Percentiles rank a stretch among this genome's conserved stretches.
Evolutionary conservation across 2,888 invertebrate genomes (phyloP).

Genomic region (Nomada hirtipes): DNA sequence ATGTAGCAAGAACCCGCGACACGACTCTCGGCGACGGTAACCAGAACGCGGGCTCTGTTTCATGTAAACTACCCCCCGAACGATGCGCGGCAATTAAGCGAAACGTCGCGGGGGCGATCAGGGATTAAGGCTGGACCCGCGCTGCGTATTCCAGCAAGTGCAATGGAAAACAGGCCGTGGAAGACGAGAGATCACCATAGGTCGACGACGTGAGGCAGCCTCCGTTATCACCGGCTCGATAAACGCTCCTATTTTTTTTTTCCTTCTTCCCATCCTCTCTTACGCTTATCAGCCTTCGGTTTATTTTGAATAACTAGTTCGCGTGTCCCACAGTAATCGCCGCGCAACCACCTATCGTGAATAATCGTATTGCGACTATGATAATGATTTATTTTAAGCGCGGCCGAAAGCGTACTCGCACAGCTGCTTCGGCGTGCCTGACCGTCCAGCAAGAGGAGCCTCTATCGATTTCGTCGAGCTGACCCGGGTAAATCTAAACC

Average conservation of each 20-base stretch:
- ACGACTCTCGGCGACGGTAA: neutral
- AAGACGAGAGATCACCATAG: constrained; percentile 41
- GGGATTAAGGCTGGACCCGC: too few species aligned
- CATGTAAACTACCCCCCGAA: too few species aligned
- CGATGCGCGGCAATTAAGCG: too few species aligned
- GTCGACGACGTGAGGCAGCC: constrained; percentile 42
- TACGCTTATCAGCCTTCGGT: constrained; percentile 15
- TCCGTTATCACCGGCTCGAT: constrained; percentile 47
- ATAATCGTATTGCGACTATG: constrained; percentile 2
- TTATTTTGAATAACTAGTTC: constrained; percentile 36
- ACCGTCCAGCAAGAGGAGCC: constrained; percentile 37
- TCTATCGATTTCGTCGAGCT: constrained; percentile 57
- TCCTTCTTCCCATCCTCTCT: neutral
- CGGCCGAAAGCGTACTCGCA: neutral
- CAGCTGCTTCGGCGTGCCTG: neutral
- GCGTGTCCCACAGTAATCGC: constrained; percentile 14
- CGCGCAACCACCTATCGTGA: constrained; percentile 2
- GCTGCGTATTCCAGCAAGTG: neutral
- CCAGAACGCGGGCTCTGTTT: too few species aligned
- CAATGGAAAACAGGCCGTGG: constrained; percentile 5
- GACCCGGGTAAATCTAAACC: constrained; percentile 50
- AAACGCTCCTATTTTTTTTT: constrained; percentile 23
- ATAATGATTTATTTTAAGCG: constrained; percentile 3
- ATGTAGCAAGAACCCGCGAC: neutral
- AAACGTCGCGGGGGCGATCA: too few species aligned